A percentile compares a stretch with the other conserved stretches of the same genome.
These are phyloP conservation scores for Phaetusa simplex DNA, from an alignment of 2,113 vertebrate genomes.

Conservation along the genomic window DNA sequence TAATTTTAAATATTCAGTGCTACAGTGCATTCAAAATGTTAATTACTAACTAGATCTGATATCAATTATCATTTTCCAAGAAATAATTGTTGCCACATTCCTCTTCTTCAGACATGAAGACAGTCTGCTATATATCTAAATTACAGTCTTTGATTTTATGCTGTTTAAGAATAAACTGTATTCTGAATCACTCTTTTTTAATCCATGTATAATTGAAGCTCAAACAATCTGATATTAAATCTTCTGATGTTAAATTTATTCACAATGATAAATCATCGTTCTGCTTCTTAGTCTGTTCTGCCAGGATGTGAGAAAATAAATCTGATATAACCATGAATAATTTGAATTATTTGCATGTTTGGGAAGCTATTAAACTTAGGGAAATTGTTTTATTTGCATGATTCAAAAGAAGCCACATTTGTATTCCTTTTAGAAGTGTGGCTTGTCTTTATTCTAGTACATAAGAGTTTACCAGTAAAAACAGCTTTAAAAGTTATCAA, in stretches of 20 bases:
- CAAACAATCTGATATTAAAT: not conserved
- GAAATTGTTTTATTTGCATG: not conserved
- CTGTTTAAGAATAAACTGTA: not conserved
- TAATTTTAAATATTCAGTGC: not conserved
- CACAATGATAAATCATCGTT: not conserved
- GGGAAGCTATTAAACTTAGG: not conserved
- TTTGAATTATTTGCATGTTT: not conserved
- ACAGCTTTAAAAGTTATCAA: not conserved
- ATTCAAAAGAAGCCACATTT: not conserved
- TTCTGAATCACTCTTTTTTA: not conserved
- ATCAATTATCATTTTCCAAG: not conserved
- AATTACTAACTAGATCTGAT: not conserved
- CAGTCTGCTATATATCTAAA: not conserved
- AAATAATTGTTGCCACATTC: not conserved
- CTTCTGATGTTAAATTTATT: conserved; percentile 12
- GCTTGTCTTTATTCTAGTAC: not conserved
- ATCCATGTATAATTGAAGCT: not conserved
- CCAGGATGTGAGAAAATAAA: not conserved
- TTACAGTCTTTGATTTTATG: not conserved
- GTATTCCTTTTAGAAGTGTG: not conserved
- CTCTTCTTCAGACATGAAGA: not conserved
- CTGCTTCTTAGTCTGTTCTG: not conserved
- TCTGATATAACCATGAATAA: not conserved
- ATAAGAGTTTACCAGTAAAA: not conserved
- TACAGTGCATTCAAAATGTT: not conserved